These are phyloP conservation scores for Leptobrachium ailaonicum DNA, from an alignment of 2,113 vertebrate genomes.

Conservation along the genomic window DNA sequence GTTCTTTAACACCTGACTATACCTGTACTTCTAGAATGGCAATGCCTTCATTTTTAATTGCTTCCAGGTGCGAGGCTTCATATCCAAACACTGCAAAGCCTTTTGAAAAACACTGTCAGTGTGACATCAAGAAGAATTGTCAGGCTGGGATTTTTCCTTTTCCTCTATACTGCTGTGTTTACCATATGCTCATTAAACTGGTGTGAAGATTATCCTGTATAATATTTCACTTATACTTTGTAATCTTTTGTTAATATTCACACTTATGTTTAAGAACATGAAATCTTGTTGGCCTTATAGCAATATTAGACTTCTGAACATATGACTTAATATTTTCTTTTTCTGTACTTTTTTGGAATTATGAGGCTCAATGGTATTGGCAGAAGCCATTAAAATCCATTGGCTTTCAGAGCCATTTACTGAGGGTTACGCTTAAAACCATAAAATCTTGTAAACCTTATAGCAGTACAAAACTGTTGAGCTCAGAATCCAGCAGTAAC, in stretches of 20 bases:
- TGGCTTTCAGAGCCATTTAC: too few species aligned
- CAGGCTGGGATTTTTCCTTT: neutral
- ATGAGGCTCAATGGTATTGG: too few species aligned
- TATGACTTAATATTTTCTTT: too few species aligned
- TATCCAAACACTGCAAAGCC: neutral
- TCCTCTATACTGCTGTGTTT: neutral
- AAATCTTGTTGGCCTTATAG: neutral
- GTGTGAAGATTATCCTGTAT: neutral
- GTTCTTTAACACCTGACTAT: neutral
- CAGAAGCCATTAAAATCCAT: too few species aligned
- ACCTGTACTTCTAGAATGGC: neutral
- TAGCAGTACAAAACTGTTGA: too few species aligned
- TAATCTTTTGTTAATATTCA: neutral
- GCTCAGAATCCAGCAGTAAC: too few species aligned
- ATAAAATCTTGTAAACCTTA: too few species aligned
- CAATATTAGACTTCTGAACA: neutral
- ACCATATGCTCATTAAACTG: neutral
- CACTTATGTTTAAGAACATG: neutral
- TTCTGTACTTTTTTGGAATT: too few species aligned
- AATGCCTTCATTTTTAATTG: conserved; percentile 1
- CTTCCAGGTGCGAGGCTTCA: neutral
- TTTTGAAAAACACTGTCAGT: neutral
- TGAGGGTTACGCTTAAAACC: too few species aligned
- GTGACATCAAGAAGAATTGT: neutral
- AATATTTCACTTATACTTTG: neutral